Base-by-base conservation (phyloP, 2,797 vertebrate genomes). In the Poliocrania exsul region DNA sequence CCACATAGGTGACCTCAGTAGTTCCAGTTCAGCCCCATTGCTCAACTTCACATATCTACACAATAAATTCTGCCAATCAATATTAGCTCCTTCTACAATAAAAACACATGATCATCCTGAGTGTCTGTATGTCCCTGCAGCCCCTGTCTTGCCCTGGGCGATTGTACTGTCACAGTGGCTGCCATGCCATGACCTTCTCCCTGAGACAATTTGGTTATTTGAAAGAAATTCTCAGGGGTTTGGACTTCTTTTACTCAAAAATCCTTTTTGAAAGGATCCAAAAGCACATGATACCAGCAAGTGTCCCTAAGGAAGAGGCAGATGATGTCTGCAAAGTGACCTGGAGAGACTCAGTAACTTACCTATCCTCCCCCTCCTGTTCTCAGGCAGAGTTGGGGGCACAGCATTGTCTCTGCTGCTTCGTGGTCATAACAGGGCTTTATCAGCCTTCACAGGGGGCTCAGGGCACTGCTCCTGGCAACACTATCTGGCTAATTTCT, bases 401-500 rank as follows among this genome's bases (percentile, higher is more conserved):
- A 61, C 5, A 6, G 62, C 7, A 8, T 17, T 73, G 65, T 78
- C 56, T 73, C 77, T 62, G 37, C 31, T 1, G 4, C 49, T 80
- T 69, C 0, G 1, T 25, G 70, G 57, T 64, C 82, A 67, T 66
- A 56, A 69, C 62, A 50, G 1, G 0, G 44, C 51, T 86, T 84
- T 93, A 95, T 95, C 95, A 79, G 85, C 66, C 4, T 3, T 13
- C 3, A 4, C 80, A 89, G 62, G 47, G 70, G 11, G 19, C 80
- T 88, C 2, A 0, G 49, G 35, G 24, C 72, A 50, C 81, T 4
- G 46, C 56, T 84, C 88, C 83, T 64, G 56, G 88, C 88, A 94
- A 81, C 96, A 7, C n/a, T 95, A 95, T 95, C 94, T 81, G 56
- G 6, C 77, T 64, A 11, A 61, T 88, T 91, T 90, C 82, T 96